Percentiles rank a stretch among this genome's conserved stretches.
Evolutionary conservation across 2,888 invertebrate species (phyloP).

Genomic region (Idaea biselata): DNA sequence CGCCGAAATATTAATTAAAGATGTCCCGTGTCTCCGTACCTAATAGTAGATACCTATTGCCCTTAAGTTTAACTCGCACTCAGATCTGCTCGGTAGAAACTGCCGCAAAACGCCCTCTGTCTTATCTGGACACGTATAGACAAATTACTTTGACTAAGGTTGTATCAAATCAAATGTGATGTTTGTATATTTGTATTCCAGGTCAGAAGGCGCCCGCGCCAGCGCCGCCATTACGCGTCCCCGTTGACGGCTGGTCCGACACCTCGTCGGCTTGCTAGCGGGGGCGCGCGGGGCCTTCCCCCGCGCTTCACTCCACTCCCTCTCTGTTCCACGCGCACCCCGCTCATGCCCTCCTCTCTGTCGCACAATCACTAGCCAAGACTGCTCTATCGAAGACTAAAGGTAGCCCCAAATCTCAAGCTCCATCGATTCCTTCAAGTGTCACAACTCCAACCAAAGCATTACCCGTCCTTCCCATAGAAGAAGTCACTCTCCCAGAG

Average conservation of each 20-base stretch:
- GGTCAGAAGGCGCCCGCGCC: slow-evolving; percentile 83
- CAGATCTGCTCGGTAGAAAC: neutral
- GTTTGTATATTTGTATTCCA: slow-evolving; percentile 28
- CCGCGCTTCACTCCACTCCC: slow-evolving; percentile 21
- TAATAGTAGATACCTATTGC: neutral
- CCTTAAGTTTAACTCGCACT: neutral
- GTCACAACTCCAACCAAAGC: slow-evolving; percentile 18
- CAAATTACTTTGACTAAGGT: neutral
- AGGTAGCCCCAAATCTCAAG: neutral
- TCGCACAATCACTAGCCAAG: slow-evolving; percentile 12
- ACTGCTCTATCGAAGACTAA: neutral
- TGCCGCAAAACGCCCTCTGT: neutral
- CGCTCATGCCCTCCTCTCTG: slow-evolving; percentile 14
- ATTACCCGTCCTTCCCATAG: slow-evolving; percentile 47
- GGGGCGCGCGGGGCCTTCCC: slow-evolving; percentile 62
- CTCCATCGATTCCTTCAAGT: slow-evolving; percentile 35
- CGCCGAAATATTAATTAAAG: too few relatives aligned
- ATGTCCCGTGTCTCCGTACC: too few relatives aligned
- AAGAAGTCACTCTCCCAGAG: slow-evolving; percentile 48
- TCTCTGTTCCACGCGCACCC: slow-evolving; percentile 17
- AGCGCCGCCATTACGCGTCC: slow-evolving; percentile 80
- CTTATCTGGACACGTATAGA: neutral
- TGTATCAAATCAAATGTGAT: neutral
- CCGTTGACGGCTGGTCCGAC: slow-evolving; percentile 79
- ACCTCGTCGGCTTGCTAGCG: slow-evolving; percentile 79